Percentiles rank a stretch among this genome's conserved stretches.
phyloP scores from a whole-genome alignment of 2,888 invertebrate species.

The Sceliomorpha sp. region DNA sequence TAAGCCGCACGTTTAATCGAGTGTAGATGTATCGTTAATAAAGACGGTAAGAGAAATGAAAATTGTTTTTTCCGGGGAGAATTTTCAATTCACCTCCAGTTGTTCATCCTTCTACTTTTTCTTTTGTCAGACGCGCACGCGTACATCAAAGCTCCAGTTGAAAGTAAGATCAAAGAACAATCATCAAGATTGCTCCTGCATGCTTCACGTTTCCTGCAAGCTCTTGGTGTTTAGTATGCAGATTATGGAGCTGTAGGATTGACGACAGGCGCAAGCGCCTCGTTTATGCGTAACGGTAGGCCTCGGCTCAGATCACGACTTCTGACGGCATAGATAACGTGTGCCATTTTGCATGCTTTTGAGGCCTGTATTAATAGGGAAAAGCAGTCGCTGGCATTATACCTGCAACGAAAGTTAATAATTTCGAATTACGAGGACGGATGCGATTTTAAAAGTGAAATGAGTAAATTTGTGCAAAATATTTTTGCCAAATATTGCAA shows the following conservation, averaged over 20 bases:
- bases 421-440: no score
- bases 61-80: constrained; percentile 8
- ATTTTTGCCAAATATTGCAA: no score
- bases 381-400: no score
- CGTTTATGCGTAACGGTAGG: not conserved
- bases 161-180: constrained; percentile 46
- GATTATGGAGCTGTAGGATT: constrained; percentile 27
- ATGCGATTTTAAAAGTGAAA: no score
- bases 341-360: constrained; percentile 2
- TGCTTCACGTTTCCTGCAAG: constrained; percentile 26
- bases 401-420: no score
- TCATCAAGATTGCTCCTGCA: constrained; percentile 40
- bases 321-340: constrained; percentile 11
- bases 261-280: constrained; percentile 14
- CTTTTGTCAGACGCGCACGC: constrained; percentile 14
- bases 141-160: constrained; percentile 29
- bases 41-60: constrained; percentile 1
- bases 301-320: constrained; percentile 10
- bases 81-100: constrained; percentile 28
- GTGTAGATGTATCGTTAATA: no score
- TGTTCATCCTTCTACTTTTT: constrained; percentile 17
- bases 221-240: constrained; percentile 34
- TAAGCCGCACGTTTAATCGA: no score
- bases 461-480: no score
- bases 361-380: no score